Evolutionary conservation across 2,113 vertebrate genomes (phyloP).

Genomic region (Lonchura striata): DNA sequence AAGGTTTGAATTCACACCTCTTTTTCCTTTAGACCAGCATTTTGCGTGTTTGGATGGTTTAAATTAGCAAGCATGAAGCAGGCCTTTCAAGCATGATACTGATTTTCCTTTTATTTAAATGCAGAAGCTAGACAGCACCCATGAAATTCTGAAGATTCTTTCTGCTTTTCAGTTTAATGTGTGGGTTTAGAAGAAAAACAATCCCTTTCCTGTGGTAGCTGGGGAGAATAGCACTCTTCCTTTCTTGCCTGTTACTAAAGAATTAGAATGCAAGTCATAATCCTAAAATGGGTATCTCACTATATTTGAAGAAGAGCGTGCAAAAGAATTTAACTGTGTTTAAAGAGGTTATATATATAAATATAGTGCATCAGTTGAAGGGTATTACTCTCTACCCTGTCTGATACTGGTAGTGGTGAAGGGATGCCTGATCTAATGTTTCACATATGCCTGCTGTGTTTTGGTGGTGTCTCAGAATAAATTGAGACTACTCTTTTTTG

Average conservation of each 20-base stretch:
- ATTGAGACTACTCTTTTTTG: not conserved
- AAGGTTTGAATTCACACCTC: not conserved
- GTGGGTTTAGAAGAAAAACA: not conserved
- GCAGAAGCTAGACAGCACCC: not conserved
- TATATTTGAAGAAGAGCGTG: not conserved
- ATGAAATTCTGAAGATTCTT: not conserved
- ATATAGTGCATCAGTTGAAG: not conserved
- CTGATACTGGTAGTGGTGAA: not conserved
- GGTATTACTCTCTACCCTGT: not conserved
- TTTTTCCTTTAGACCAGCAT: not conserved
- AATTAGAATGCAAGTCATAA: not conserved
- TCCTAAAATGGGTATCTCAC: not conserved
- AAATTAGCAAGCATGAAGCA: not conserved
- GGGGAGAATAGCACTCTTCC: fast-evolving
- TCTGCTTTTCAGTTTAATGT: not conserved
- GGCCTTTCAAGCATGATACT: not conserved
- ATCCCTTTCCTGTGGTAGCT: not conserved
- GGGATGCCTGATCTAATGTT: not conserved
- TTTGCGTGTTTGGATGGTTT: not conserved
- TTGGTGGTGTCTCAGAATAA: not conserved
- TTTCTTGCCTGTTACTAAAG: not conserved
- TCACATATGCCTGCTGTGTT: not conserved
- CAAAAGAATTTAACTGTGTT: not conserved
- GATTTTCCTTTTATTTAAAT: not conserved
- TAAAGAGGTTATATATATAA: not conserved